phyloP scores from a whole-genome alignment of 2,888 invertebrate species.

The Nomada flava region DNA sequence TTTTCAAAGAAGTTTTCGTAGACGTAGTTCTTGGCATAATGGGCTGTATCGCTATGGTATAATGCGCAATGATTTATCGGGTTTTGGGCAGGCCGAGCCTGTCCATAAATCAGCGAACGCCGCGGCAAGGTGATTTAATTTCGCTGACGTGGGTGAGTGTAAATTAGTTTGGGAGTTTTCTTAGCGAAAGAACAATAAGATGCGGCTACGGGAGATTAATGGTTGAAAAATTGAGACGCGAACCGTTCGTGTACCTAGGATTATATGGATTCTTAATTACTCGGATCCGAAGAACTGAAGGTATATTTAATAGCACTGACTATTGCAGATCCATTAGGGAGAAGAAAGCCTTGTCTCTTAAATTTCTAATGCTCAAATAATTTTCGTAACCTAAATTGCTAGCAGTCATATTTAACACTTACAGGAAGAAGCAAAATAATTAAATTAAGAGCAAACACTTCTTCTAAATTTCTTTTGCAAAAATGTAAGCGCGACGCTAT shows the following conservation, averaged over 20 bases:
- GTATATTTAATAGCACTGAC: too few relatives aligned
- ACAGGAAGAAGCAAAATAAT: too few relatives aligned
- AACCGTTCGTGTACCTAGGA: not conserved
- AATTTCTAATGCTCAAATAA: too few relatives aligned
- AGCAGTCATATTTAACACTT: too few relatives aligned
- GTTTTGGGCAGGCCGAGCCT: conserved; percentile 7
- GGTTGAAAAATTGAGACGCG: not conserved
- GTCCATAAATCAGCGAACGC: conserved; percentile 23
- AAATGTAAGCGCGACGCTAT: too few relatives aligned
- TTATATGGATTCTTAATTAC: not conserved
- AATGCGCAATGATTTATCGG: conserved; percentile 24
- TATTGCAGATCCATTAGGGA: not conserved
- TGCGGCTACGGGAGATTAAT: not conserved
- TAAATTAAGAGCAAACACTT: too few relatives aligned
- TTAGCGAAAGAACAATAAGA: not conserved
- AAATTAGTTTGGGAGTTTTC: conserved; percentile 5
- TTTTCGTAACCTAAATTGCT: too few relatives aligned
- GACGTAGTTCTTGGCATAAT: conserved; percentile 1
- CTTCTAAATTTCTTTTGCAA: too few relatives aligned
- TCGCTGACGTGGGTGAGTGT: conserved; percentile 25
- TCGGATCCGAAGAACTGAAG: not conserved
- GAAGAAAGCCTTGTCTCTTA: too few relatives aligned
- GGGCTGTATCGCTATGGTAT: conserved; percentile 24
- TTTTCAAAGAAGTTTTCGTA: not conserved
- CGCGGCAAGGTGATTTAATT: conserved; percentile 26